Conservation (phyloP, 2,888 invertebrate genomes). For the Lamellibrachia columna region DNA sequence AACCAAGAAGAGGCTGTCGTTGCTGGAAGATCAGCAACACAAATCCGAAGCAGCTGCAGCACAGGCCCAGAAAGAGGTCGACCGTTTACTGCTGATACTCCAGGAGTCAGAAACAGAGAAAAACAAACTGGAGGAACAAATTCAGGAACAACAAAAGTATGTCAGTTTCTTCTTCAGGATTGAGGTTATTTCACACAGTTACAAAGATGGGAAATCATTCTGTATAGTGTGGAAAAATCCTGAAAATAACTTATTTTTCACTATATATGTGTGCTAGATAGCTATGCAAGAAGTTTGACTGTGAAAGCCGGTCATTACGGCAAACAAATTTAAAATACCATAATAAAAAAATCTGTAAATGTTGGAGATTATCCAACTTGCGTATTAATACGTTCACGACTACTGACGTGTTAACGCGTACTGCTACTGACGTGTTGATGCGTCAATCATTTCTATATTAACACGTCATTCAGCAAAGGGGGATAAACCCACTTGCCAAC, state of each 20-base stretch:
- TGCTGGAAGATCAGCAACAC: conserved; percentile 28
- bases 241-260: neutral
- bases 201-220: neutral
- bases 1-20: conserved; percentile 29
- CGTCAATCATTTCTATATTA: too few species aligned
- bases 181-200: neutral
- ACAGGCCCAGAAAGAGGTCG: conserved; percentile 62
- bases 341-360: too few species aligned
- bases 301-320: too few species aligned
- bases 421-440: too few species aligned
- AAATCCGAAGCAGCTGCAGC: conserved; percentile 46
- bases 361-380: too few species aligned
- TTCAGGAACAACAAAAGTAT: conserved; percentile 63
- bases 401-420: too few species aligned
- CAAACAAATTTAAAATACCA: too few species aligned
- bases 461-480: too few species aligned
- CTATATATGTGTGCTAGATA: too few species aligned
- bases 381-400: too few species aligned
- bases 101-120: conserved; percentile 65
- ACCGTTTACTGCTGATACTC: conserved; percentile 65
- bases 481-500: too few species aligned
- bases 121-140: conserved; percentile 56
- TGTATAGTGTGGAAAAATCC: neutral
- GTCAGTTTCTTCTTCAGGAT: conserved; percentile 35
- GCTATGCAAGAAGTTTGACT: too few species aligned